These are phyloP conservation scores for Adelphocoris suturalis DNA, from an alignment of 2,888 invertebrate species.

Conservation along the genomic window DNA sequence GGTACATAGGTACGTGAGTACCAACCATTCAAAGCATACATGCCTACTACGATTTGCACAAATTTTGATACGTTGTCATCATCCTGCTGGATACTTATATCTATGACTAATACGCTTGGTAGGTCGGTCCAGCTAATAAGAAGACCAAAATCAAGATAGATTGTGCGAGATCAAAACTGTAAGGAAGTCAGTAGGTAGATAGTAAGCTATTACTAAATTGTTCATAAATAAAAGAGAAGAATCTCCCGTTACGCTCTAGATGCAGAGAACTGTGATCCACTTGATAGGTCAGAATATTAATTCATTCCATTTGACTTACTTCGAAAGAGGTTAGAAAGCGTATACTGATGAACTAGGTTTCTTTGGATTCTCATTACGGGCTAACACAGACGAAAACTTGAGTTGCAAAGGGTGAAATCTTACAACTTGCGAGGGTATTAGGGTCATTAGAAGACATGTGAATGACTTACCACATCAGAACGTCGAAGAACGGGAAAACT, in stretches of 20 bases:
- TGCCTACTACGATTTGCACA: too few relatives aligned
- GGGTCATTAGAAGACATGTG: conserved; percentile 41
- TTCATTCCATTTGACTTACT: conserved; percentile 54
- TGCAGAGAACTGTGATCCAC: neutral
- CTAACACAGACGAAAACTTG: neutral
- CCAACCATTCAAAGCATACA: too few relatives aligned
- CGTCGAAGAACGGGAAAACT: conserved; percentile 37
- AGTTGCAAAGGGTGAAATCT: neutral
- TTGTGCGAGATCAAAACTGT: too few relatives aligned
- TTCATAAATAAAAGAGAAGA: neutral
- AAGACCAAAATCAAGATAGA: too few relatives aligned
- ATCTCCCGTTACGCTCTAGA: conserved; percentile 30
- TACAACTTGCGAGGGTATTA: conserved; percentile 23
- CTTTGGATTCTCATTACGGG: neutral
- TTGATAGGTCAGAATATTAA: conserved; percentile 52
- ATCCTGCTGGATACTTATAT: too few relatives aligned
- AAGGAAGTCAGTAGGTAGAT: neutral
- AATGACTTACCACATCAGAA: conserved; percentile 57
- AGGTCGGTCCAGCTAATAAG: too few relatives aligned
- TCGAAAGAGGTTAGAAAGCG: conserved; percentile 56
- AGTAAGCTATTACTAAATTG: neutral
- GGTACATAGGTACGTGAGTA: too few relatives aligned
- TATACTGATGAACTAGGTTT: neutral
- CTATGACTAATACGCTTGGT: too few relatives aligned
- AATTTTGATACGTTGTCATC: too few relatives aligned